A percentile compares a stretch with the other conserved stretches of the same genome.
Conservation (phyloP, 2,888 invertebrate genomes). For the Drosophila kokeensis region DNA sequence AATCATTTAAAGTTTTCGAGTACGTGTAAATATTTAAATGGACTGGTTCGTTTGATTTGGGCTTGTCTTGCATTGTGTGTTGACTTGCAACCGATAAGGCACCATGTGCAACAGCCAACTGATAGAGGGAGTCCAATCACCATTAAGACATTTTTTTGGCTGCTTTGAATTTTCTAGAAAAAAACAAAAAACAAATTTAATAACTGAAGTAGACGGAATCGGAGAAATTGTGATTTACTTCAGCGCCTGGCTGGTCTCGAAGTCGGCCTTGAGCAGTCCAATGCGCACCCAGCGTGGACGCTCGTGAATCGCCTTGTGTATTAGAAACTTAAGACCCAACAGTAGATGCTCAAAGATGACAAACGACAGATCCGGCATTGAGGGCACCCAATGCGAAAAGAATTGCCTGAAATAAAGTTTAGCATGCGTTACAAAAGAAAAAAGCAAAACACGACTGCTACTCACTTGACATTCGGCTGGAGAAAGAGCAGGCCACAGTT, state of each 20-base stretch:
- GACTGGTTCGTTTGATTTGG: conserved; percentile 36
- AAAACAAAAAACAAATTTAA: not conserved
- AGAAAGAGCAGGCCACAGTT: conserved; percentile 91
- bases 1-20: conserved; percentile 33
- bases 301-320: conserved; percentile 90
- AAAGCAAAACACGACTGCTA: not conserved
- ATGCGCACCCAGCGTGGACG: conserved; percentile 89
- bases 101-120: conserved; percentile 1
- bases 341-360: conserved; percentile 90
- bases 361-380: conserved; percentile 86
- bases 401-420: conserved; percentile 71
- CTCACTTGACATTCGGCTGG: conserved; percentile 87
- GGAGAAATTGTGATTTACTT: conserved; percentile 65
- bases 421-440: not conserved
- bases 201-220: too few species aligned
- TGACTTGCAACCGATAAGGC: conserved; percentile 1
- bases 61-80: conserved; percentile 11
- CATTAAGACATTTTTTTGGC: conserved; percentile 72
- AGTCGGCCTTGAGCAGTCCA: conserved; percentile 87
- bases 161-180: conserved; percentile 79
- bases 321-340: conserved; percentile 87
- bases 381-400: conserved; percentile 80
- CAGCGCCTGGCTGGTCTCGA: conserved; percentile 88
- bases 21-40: conserved; percentile 47
- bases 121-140: not conserved